Conservation (phyloP, 2,797 vertebrate species). For the Catharus ustulatus region DNA sequence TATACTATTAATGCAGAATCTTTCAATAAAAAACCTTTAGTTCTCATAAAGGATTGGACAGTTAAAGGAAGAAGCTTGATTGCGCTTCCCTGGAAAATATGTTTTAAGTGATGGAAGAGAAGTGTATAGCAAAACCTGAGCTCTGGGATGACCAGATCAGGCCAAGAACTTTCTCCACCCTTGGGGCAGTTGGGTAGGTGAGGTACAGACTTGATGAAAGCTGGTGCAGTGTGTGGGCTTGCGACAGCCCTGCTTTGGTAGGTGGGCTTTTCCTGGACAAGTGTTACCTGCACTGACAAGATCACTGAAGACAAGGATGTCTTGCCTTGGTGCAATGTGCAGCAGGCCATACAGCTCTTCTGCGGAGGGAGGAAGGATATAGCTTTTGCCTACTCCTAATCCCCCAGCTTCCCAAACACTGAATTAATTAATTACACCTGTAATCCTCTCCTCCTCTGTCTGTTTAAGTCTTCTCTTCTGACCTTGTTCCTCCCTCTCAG, state of each 20-base stretch:
- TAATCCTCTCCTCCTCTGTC: conserved; percentile 32
- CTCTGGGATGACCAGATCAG: not conserved
- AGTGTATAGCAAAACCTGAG: not conserved
- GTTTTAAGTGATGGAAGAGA: not conserved
- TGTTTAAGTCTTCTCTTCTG: conserved; percentile 11
- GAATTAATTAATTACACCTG: not conserved
- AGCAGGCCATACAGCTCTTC: not conserved
- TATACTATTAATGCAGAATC: not conserved
- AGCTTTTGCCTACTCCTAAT: not conserved
- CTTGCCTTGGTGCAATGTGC: not conserved
- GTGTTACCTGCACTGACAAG: not conserved
- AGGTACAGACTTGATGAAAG: not conserved
- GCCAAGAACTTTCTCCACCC: not conserved
- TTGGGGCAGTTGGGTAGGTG: not conserved
- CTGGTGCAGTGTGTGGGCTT: rapidly evolving
- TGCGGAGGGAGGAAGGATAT: not conserved
- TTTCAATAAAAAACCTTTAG: not conserved
- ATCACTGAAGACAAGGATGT: not conserved
- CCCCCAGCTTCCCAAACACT: not conserved
- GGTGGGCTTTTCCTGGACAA: not conserved
- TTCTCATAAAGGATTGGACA: not conserved
- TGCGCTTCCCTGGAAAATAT: not conserved
- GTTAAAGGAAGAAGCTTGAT: not conserved
- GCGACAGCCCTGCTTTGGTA: not conserved
- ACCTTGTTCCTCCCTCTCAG: not conserved